Conservation (phyloP, 1,140 invertebrate genomes). For the Danaus plexippus region DNA sequence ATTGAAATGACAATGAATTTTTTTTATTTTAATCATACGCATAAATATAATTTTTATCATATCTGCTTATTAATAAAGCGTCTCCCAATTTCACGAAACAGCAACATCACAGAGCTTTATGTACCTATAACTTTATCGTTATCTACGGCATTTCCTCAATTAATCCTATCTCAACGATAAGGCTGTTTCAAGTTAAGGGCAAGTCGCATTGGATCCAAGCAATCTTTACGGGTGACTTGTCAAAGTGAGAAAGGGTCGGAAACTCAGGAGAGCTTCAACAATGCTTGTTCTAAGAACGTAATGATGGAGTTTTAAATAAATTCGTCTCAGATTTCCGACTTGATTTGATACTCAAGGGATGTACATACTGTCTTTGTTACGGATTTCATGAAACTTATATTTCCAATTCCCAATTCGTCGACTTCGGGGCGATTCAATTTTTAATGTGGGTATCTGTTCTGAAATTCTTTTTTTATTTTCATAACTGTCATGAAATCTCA, state of each 20-base stretch:
- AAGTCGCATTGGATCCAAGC: conserved; percentile 64
- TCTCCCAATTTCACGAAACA: conserved; percentile 22
- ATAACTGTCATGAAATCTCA: too few species aligned
- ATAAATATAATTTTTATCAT: conserved; percentile 4
- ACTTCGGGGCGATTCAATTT: conserved; percentile 1
- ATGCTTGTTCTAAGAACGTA: conserved; percentile 68
- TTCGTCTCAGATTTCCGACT: conserved; percentile 26
- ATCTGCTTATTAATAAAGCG: conserved; percentile 17
- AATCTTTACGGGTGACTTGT: conserved; percentile 70
- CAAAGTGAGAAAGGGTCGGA: conserved; percentile 68
- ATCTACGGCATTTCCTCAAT: conserved; percentile 65
- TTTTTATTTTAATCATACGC: too few species aligned
- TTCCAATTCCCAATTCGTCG: conserved; percentile 2
- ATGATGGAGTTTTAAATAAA: conserved; percentile 65
- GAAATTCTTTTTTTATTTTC: conserved; percentile 1
- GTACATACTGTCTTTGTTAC: conserved; percentile 9
- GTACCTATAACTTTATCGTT: conserved; percentile 58
- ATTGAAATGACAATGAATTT: too few species aligned
- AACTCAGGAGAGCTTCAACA: conserved; percentile 68
- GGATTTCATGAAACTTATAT: conserved; percentile 9
- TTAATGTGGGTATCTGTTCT: conserved; percentile 3
- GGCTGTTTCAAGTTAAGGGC: conserved; percentile 66
- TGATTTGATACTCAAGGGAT: conserved; percentile 8
- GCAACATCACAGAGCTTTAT: conserved; percentile 27
- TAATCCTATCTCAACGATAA: conserved; percentile 65